Percentiles rank a stretch among this genome's conserved stretches.
phyloP scores from a whole-genome alignment of 2,888 invertebrate species.

The Bunonema sp. region DNA sequence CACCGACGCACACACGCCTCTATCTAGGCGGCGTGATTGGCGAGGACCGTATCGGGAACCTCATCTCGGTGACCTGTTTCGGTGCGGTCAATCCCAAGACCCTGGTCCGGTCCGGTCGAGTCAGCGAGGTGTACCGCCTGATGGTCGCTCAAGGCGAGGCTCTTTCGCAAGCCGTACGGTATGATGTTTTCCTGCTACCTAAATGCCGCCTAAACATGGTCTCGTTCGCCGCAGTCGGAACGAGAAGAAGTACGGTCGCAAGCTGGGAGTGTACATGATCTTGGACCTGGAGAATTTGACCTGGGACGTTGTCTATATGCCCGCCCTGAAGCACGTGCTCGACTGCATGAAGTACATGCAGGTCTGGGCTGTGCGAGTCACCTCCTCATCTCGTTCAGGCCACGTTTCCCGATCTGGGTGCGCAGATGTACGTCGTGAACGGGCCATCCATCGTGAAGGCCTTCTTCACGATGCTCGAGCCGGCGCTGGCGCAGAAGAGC shows the following conservation, averaged over 20 bases:
- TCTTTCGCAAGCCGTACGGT: constrained; percentile 9
- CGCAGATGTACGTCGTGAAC: constrained; percentile 9
- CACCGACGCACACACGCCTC: too few species aligned
- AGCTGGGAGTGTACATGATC: too few species aligned
- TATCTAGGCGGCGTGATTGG: constrained; percentile 15
- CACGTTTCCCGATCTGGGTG: background rate
- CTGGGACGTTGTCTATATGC: too few species aligned
- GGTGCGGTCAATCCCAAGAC: constrained; percentile 11
- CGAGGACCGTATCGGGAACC: constrained; percentile 12
- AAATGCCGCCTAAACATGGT: too few species aligned
- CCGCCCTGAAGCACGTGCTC: too few species aligned
- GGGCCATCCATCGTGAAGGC: constrained; percentile 13
- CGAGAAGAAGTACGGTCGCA: constrained; percentile 8
- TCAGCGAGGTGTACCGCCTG: constrained; percentile 13
- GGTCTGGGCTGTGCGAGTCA: constrained; percentile 13
- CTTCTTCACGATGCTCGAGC: constrained; percentile 12
- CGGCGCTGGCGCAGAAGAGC: constrained; percentile 14
- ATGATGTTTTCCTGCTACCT: background rate
- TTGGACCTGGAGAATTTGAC: too few species aligned
- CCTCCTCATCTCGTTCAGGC: constrained; percentile 3
- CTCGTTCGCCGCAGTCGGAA: constrained; percentile 4
- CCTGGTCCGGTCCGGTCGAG: constrained; percentile 13
- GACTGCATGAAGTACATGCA: too few species aligned
- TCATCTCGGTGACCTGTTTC: constrained; percentile 9
- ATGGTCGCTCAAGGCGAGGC: constrained; percentile 10